Evolutionary conservation across 1,140 invertebrate species (phyloP).

Genomic region (Drosophila biarmipes): DNA sequence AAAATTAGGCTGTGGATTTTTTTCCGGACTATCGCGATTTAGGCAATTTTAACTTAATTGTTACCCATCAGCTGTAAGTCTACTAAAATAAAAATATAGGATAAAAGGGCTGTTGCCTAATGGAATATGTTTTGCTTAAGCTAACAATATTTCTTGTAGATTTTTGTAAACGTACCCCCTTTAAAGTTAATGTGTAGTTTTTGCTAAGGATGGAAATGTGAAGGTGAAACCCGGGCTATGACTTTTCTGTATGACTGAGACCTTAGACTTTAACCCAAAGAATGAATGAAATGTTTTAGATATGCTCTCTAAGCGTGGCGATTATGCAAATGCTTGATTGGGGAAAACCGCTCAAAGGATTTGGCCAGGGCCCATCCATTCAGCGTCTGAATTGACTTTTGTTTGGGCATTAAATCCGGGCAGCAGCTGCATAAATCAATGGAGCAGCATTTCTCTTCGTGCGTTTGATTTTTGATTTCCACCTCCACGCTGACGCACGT

Average conservation of each 20-base stretch:
- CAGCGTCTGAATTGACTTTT: slow-evolving; percentile 45
- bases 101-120: too few species aligned
- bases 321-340: slow-evolving; percentile 53
- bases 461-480: slow-evolving; percentile 43
- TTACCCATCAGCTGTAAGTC: too few species aligned
- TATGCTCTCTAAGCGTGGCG: slow-evolving; percentile 19
- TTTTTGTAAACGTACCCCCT: background rate
- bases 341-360: slow-evolving; percentile 27
- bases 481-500: slow-evolving; percentile 56
- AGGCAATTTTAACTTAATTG: too few species aligned
- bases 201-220: background rate
- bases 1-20: too few species aligned
- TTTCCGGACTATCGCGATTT: too few species aligned
- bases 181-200: background rate
- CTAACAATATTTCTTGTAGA: background rate
- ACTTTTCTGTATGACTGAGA: slow-evolving; percentile 5
- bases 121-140: too few species aligned
- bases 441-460: slow-evolving; percentile 39
- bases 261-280: background rate
- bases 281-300: slow-evolving; percentile 34
- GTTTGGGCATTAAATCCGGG: slow-evolving; percentile 27
- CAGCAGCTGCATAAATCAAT: slow-evolving; percentile 65
- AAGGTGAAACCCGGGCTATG: slow-evolving; percentile 10
- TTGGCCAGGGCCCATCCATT: slow-evolving; percentile 26
- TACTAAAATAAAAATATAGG: too few species aligned